phyloP scores from a whole-genome alignment of 2,113 vertebrate genomes.

The Mormyrus lacerda region DNA sequence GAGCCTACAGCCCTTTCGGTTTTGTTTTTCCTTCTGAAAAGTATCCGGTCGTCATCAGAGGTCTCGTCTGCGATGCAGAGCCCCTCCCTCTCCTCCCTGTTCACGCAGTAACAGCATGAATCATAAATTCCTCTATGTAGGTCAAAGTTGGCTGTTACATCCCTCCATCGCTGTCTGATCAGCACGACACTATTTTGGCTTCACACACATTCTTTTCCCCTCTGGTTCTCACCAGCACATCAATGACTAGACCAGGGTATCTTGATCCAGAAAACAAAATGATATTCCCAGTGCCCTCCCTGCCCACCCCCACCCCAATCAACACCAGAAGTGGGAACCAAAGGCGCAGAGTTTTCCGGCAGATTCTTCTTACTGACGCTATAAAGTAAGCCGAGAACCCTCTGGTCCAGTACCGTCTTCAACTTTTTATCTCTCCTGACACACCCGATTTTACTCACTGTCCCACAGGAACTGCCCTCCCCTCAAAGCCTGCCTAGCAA shows the following conservation, averaged over 20 bases:
- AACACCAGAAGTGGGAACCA: neutral
- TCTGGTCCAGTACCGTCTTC: neutral
- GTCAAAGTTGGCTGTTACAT: neutral
- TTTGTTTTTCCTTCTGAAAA: neutral
- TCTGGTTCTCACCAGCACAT: neutral
- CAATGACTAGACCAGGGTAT: neutral
- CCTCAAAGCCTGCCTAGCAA: slow-evolving; percentile 17
- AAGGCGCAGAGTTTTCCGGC: neutral
- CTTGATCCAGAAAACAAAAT: neutral
- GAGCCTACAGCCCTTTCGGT: neutral
- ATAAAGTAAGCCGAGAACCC: neutral
- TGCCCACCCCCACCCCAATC: neutral
- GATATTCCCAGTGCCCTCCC: neutral
- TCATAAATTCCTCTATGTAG: neutral
- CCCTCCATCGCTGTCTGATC: neutral
- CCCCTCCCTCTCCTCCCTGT: neutral
- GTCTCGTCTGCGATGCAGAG: neutral
- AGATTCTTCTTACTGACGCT: neutral
- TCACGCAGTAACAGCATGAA: neutral
- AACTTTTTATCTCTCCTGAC: neutral
- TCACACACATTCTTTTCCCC: neutral
- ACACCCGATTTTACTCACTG: neutral
- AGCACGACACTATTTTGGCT: neutral
- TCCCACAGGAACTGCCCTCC: neutral
- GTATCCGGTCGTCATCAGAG: neutral